Percentiles rank a stretch among this genome's conserved stretches.
phyloP scores from a whole-genome alignment of 2,113 vertebrate genomes.

The Tonatia bakeri region DNA sequence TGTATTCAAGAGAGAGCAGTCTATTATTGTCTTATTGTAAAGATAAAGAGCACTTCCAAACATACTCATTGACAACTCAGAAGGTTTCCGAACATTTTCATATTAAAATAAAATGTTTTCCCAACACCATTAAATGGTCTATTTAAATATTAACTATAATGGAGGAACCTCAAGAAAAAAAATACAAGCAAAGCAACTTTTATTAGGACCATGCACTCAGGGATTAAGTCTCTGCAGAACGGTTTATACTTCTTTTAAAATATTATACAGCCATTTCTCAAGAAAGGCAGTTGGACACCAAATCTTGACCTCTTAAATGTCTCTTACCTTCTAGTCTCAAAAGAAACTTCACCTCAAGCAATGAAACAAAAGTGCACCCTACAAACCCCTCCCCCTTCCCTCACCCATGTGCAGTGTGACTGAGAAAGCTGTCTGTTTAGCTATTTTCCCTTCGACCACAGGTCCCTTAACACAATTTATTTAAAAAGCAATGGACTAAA shows the following conservation, averaged over 20 bases:
- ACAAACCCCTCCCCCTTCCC: background rate
- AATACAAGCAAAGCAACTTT: constrained; percentile 45
- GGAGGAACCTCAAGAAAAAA: constrained; percentile 57
- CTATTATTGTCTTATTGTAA: constrained; percentile 52
- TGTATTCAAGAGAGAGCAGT: constrained; percentile 40
- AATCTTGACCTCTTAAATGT: background rate
- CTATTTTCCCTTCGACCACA: background rate
- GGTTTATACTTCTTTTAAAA: constrained; percentile 33
- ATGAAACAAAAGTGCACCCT: background rate
- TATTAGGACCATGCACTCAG: constrained; percentile 42
- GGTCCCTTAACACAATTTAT: background rate
- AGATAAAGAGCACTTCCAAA: constrained; percentile 42
- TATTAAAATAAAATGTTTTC: constrained; percentile 51
- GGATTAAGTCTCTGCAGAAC: background rate
- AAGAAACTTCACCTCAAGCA: constrained; percentile 35
- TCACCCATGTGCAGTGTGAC: background rate
- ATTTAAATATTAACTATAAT: constrained; percentile 73
- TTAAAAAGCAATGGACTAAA: constrained; percentile 28
- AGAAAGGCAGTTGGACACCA: background rate
- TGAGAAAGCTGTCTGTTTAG: background rate
- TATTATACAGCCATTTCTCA: constrained; percentile 24
- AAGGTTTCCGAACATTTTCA: constrained; percentile 57
- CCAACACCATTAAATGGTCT: background rate
- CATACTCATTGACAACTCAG: constrained; percentile 49
- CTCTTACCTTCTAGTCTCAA: background rate